Conservation (phyloP, 2,797 vertebrate genomes). For the Pipistrellus kuhlii region DNA sequence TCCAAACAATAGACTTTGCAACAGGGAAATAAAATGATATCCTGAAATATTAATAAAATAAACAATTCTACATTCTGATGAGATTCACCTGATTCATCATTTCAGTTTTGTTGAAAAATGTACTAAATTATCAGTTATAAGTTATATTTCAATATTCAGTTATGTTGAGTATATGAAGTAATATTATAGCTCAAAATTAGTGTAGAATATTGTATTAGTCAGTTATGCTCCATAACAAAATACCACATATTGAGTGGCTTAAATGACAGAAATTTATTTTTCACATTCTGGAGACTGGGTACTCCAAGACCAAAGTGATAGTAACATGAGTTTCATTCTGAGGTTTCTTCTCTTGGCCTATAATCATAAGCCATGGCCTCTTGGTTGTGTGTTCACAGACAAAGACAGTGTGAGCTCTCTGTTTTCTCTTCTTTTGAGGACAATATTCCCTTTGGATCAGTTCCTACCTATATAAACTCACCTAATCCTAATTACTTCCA, state of each 20-base stretch:
- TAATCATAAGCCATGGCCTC: neutral
- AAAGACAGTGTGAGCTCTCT: neutral
- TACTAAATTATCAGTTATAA: constrained; percentile 34
- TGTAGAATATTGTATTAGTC: neutral
- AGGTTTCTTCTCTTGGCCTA: neutral
- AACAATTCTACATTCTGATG: constrained; percentile 31
- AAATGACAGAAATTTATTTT: neutral
- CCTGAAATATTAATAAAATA: constrained; percentile 42
- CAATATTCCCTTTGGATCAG: neutral
- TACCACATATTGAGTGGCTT: neutral
- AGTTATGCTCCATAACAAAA: neutral
- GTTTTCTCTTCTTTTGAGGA: neutral
- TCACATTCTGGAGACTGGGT: neutral
- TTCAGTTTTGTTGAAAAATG: constrained; percentile 18
- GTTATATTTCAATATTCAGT: constrained; percentile 47
- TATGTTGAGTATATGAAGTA: neutral
- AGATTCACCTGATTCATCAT: neutral
- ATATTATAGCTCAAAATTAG: neutral
- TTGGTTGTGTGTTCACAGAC: too few relatives aligned
- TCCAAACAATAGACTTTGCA: constrained; percentile 39
- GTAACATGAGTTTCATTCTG: neutral
- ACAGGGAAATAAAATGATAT: constrained; percentile 53
- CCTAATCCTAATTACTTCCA: too few relatives aligned
- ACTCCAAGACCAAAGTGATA: neutral
- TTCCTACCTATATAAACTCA: neutral